phyloP scores from a whole-genome alignment of 2,888 invertebrate species.

The Phyllotreta cruciferae region DNA sequence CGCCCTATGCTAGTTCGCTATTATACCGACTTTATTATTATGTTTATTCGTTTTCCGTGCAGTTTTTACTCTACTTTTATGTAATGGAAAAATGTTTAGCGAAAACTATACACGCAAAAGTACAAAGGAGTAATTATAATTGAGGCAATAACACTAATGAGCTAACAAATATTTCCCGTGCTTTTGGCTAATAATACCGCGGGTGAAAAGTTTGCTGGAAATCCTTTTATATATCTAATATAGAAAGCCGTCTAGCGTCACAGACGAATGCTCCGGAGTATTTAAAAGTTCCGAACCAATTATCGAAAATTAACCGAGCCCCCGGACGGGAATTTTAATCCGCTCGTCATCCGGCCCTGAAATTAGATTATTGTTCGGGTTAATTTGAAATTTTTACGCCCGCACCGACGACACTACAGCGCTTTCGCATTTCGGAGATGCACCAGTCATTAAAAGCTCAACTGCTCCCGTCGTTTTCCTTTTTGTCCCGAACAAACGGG shows the following conservation, averaged over 20 bases:
- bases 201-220: not conserved
- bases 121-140: no score
- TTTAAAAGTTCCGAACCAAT: conserved; percentile 33
- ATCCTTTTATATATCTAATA: no score
- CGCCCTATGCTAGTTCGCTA: no score
- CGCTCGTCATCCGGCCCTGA: conserved; percentile 25
- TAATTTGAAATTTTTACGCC: conserved; percentile 25
- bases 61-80: no score
- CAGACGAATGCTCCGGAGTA: conserved; percentile 17
- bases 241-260: not conserved
- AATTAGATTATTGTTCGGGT: conserved; percentile 31
- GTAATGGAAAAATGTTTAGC: no score
- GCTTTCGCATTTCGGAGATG: not conserved
- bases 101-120: no score
- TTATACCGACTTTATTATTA: no score
- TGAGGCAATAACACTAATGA: no score
- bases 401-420: not conserved
- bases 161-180: no score
- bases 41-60: no score
- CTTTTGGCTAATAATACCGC: not conserved
- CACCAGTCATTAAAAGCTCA: not conserved
- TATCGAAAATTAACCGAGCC: conserved; percentile 32
- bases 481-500: not conserved
- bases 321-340: conserved; percentile 33
- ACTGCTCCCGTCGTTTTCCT: not conserved